Base-by-base conservation (phyloP, 2,797 vertebrate species). In the Aplochiton taeniatus region DNA sequence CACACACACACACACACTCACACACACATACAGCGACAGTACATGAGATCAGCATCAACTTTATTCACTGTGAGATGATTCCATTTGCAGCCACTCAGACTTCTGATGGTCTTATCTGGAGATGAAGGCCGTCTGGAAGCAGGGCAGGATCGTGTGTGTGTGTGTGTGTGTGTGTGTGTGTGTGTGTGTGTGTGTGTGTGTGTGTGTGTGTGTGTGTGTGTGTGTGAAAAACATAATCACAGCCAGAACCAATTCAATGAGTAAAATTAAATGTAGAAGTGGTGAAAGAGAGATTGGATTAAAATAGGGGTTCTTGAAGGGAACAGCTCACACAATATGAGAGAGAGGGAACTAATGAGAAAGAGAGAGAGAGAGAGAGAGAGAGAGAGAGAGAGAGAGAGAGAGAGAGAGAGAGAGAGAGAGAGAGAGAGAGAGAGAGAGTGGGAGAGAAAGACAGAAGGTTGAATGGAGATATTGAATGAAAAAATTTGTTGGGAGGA, bases 61-160 rank as follows among this genome's bases (percentile, higher is more conserved):
- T 65, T 63, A 75, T 78, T 79, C 71, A 72, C 50, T 19, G 65
- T 62, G 65, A 69, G 75, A 73, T 69, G 69, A 81, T 79, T 84
- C 67, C 75, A 83, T 85, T 82, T 80, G 64, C 65, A 76, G 76
- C 68, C 66, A 66, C 70, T 81, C 71, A 75, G 73, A 78, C 76
- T 77, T 84, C 81, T 84, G 76, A 83, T 83, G 70, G 67, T 76
- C 67, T 81, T 82, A 77, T 76, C 71, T 71, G 59, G 48, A 72
- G 68, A 65, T 58, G 69, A 69, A 73, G 4, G 65, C 72, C 49
- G 60, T 74, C 63, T 60, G 58, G 52, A 74, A 63, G 62, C 52
- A 43, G 75, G 58, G 64, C 13, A 61, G 61, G 45, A 67, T 46
- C 10, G 54, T 57, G 8, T 58, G 69, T 45, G 54, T n/a, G 46